Evolutionary conservation across 2,797 vertebrate species (phyloP).

Genomic region (Sebastes steindachneri): DNA sequence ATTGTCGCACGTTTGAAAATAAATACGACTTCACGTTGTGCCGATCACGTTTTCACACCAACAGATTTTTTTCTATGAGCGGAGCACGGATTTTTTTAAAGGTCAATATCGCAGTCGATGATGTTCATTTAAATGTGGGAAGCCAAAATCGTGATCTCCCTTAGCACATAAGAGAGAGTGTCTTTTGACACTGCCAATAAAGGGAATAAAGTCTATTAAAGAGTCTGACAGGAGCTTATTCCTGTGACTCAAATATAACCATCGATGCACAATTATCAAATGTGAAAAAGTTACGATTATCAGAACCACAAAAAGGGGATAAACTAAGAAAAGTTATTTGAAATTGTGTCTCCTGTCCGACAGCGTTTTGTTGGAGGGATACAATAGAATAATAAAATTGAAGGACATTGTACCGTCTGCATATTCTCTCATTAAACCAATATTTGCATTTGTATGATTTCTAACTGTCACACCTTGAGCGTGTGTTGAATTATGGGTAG

Average conservation of each 20-base stretch:
- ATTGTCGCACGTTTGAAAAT: too few relatives aligned
- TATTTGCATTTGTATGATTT: slow-evolving; percentile 5
- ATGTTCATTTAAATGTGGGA: too few relatives aligned
- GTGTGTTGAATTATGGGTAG: background rate
- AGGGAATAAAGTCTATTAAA: background rate
- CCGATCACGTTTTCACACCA: too few relatives aligned
- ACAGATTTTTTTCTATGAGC: too few relatives aligned
- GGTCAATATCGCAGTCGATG: rapidly evolving
- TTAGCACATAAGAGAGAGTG: background rate
- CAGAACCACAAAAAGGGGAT: background rate
- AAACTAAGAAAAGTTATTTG: background rate
- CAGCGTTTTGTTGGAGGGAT: background rate
- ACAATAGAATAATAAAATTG: background rate
- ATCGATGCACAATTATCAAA: background rate
- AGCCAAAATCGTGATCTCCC: too few relatives aligned
- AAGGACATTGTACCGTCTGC: background rate
- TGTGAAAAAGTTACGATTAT: background rate
- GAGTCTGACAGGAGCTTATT: background rate
- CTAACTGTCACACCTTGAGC: background rate
- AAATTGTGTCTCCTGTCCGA: background rate
- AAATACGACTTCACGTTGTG: too few relatives aligned
- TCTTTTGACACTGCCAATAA: background rate
- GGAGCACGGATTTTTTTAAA: too few relatives aligned
- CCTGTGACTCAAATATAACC: background rate
- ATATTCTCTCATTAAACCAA: background rate